Conservation (phyloP, 2,888 invertebrate species). For the Harpalus rubripes region DNA sequence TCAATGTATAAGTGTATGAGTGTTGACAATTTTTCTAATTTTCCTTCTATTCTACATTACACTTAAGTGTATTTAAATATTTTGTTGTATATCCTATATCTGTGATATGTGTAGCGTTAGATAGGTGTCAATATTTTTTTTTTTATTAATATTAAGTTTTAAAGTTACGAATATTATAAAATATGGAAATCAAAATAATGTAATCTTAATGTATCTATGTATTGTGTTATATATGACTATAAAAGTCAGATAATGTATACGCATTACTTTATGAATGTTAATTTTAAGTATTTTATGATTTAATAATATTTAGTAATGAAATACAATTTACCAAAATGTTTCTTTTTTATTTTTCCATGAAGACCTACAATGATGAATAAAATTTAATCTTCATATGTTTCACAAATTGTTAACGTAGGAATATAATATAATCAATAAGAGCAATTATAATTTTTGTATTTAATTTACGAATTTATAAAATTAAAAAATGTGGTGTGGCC, state of each 20-base stretch:
- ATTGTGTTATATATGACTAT: constrained; percentile 21
- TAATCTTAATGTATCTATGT: constrained; percentile 50
- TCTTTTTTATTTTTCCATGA: constrained; percentile 7
- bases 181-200: constrained; percentile 33
- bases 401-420: too few species aligned
- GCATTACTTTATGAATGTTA: constrained; percentile 15
- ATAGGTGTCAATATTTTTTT: constrained; percentile 28
- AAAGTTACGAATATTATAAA: constrained; percentile 33
- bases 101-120: constrained; percentile 61
- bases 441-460: too few species aligned
- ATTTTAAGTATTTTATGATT: constrained; percentile 50
- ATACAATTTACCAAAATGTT: constrained; percentile 52
- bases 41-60: constrained; percentile 1
- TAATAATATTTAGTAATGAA: constrained; percentile 47
- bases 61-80: constrained; percentile 42
- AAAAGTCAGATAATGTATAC: constrained; percentile 15
- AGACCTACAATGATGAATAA: neutral
- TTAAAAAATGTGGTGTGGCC: too few species aligned
- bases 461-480: too few species aligned
- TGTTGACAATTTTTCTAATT: constrained; percentile 18
- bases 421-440: too few species aligned
- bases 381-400: neutral
- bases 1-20: constrained; percentile 34
- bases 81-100: constrained; percentile 63
- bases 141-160: constrained; percentile 31